These are phyloP conservation scores for Verasper variegatus DNA, from an alignment of 2,113 vertebrate species.

Conservation along the genomic window DNA sequence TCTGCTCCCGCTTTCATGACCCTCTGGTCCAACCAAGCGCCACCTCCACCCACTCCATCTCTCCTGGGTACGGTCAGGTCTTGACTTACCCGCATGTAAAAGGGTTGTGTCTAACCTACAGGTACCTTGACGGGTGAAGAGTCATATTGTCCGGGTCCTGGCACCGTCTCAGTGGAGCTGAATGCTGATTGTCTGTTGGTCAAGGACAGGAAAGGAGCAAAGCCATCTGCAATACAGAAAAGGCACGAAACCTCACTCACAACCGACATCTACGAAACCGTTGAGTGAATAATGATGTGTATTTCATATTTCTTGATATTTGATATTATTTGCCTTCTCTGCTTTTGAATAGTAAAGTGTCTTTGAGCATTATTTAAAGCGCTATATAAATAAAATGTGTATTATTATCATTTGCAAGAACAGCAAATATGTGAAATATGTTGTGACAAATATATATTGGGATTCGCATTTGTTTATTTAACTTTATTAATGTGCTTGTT, in stretches of 20 bases:
- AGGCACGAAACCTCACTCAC: neutral
- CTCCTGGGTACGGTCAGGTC: neutral
- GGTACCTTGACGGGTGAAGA: slow-evolving; percentile 78
- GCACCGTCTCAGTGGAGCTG: slow-evolving; percentile 51
- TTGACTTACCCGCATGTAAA: neutral
- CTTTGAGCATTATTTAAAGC: too few species aligned
- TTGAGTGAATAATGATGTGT: too few species aligned
- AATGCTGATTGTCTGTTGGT: slow-evolving; percentile 73
- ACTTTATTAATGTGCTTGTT: too few species aligned
- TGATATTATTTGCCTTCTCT: too few species aligned
- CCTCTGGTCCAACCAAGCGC: neutral
- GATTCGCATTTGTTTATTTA: too few species aligned
- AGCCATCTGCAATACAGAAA: slow-evolving; percentile 73
- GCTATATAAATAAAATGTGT: too few species aligned
- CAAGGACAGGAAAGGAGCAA: slow-evolving; percentile 88
- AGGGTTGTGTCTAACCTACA: neutral
- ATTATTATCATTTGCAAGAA: too few species aligned
- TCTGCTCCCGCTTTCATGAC: neutral
- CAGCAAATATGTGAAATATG: too few species aligned
- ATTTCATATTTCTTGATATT: too few species aligned
- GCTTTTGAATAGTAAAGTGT: too few species aligned
- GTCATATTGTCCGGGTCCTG: slow-evolving; percentile 87
- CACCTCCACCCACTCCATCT: neutral
- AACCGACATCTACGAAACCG: too few species aligned
- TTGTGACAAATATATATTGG: too few species aligned